These are phyloP conservation scores for Nyctibius bracteatus DNA, from an alignment of 2,113 vertebrate genomes.

Conservation along the genomic window DNA sequence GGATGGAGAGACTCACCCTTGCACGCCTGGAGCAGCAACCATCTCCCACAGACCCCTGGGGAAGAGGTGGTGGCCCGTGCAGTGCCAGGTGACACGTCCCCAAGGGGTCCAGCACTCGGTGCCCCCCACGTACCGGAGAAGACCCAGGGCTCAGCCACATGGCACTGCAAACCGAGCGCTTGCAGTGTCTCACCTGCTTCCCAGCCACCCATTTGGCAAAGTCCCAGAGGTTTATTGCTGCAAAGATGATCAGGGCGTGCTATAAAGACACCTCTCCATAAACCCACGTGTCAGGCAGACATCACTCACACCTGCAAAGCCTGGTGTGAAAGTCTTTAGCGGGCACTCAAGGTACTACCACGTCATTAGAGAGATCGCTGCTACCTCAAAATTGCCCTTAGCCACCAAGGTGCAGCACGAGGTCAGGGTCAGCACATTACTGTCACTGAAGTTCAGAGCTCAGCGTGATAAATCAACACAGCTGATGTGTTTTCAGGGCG, in stretches of 20 bases:
- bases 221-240: not conserved
- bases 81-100: not conserved
- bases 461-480: not conserved
- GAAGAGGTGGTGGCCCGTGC: not conserved
- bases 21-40: fast-evolving
- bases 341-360: not conserved
- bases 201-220: not conserved
- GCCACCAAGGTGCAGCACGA: not conserved
- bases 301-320: not conserved
- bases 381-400: not conserved
- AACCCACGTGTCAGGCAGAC: not conserved
- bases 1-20: not conserved
- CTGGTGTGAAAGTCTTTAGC: not conserved
- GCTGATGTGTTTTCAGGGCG: not conserved
- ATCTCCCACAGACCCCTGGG: not conserved
- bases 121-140: fast-evolving
- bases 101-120: fast-evolving
- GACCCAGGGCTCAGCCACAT: fast-evolving
- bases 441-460: not conserved
- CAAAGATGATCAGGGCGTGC: not conserved
- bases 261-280: not conserved
- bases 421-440: not conserved
- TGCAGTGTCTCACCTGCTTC: not conserved
- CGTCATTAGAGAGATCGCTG: not conserved
- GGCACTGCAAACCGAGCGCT: not conserved